These are phyloP conservation scores for Lucinisca nassula DNA, from an alignment of 2,888 invertebrate genomes.

Conservation along the genomic window DNA sequence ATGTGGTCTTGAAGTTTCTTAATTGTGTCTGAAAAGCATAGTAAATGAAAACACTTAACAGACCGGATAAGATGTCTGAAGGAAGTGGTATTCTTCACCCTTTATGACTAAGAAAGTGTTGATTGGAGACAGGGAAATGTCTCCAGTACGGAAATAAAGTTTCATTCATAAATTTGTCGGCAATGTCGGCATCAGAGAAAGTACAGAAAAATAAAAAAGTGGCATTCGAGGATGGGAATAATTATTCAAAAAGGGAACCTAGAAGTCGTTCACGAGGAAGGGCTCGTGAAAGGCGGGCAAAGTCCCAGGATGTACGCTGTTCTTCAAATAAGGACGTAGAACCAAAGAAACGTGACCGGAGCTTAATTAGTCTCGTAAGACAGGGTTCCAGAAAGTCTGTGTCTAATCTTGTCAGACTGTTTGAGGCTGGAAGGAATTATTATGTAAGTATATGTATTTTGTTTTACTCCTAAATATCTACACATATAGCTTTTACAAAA, in stretches of 20 bases:
- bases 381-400: slow-evolving; percentile 68
- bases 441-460: slow-evolving; percentile 68
- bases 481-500: no score
- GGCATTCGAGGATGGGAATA: slow-evolving; percentile 66
- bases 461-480: no score
- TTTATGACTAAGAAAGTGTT: neutral
- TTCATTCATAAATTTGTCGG: neutral
- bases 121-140: neutral
- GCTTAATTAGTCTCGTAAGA: slow-evolving; percentile 64
- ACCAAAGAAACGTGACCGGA: slow-evolving; percentile 62
- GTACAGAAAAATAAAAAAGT: slow-evolving; percentile 69
- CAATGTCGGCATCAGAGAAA: slow-evolving; percentile 69
- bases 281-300: slow-evolving; percentile 58
- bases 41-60: no score
- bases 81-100: neutral
- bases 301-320: slow-evolving; percentile 65
- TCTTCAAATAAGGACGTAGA: slow-evolving; percentile 35
- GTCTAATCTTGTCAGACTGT: slow-evolving; percentile 63
- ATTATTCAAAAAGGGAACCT: slow-evolving; percentile 45
- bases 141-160: neutral
- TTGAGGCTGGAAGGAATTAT: slow-evolving; percentile 65
- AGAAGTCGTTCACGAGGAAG: slow-evolving; percentile 56
- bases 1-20: no score
- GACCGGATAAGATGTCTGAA: neutral
- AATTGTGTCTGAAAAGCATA: no score